These are phyloP conservation scores for Lamprotornis superbus DNA, from an alignment of 2,113 vertebrate genomes.

Conservation along the genomic window DNA sequence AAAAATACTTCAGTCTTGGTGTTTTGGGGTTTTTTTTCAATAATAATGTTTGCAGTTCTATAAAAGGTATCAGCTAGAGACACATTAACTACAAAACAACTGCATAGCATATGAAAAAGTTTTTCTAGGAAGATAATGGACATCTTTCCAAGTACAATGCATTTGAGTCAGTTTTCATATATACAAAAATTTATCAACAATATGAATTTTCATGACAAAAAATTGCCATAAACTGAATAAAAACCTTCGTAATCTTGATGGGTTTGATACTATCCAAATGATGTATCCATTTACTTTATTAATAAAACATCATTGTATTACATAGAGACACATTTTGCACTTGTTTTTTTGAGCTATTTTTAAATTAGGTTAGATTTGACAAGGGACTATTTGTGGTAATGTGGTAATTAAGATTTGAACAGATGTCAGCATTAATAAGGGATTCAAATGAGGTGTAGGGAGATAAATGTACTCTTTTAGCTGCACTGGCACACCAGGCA, in stretches of 20 bases:
- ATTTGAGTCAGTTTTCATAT: background rate
- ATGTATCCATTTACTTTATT: slow-evolving; percentile 10
- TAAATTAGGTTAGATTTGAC: slow-evolving; percentile 61
- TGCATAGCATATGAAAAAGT: too few species aligned
- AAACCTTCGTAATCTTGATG: background rate
- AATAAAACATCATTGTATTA: slow-evolving; percentile 42
- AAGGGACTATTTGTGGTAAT: slow-evolving; percentile 71
- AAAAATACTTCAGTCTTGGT: background rate
- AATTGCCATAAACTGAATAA: background rate
- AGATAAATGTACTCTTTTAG: slow-evolving; percentile 65
- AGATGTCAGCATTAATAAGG: slow-evolving; percentile 76
- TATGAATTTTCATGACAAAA: background rate
- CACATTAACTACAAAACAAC: background rate
- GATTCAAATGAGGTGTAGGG: slow-evolving; percentile 70
- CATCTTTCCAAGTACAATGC: background rate
- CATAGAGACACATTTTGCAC: slow-evolving; percentile 41
- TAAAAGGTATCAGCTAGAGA: background rate
- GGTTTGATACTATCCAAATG: background rate
- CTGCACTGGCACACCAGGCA: background rate
- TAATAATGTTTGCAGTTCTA: background rate
- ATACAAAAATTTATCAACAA: background rate
- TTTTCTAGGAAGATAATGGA: background rate
- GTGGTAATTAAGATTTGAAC: slow-evolving; percentile 75
- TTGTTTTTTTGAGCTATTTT: slow-evolving; percentile 67
- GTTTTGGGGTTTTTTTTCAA: background rate